A percentile compares a stretch with the other conserved stretches of the same genome.
Evolutionary conservation across 2,113 vertebrate species (phyloP).

Genomic region (Campylomormyrus numenius): DNA sequence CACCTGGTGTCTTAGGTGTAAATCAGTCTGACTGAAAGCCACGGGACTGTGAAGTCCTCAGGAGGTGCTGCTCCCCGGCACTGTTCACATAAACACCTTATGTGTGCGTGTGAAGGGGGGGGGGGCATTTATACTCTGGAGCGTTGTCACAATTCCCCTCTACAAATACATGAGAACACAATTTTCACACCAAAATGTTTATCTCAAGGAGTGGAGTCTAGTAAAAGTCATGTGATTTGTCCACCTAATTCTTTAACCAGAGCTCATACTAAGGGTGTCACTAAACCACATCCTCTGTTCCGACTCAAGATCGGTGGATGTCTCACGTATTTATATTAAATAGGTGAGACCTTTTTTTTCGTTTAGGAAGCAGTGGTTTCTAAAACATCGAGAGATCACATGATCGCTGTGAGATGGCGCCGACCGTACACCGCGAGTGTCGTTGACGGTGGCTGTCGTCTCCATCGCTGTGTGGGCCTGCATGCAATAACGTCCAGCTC

Average conservation of each 20-base stretch:
- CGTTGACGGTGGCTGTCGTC: background rate
- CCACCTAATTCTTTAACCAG: background rate
- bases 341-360: background rate
- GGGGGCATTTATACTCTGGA: background rate
- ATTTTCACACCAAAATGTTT: background rate
- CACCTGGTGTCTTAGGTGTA: background rate
- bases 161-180: background rate
- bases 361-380: background rate
- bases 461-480: background rate
- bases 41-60: background rate
- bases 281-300: slow-evolving; percentile 25
- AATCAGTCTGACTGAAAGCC: background rate
- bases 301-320: slow-evolving; percentile 15
- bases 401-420: background rate
- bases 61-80: background rate
- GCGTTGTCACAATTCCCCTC: background rate
- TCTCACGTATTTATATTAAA: background rate
- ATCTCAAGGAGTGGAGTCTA: background rate
- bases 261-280: background rate
- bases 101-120: background rate
- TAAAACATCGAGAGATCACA: background rate
- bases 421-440: background rate
- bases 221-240: background rate
- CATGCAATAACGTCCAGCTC: background rate
- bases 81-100: background rate